Percentiles rank a stretch among this genome's conserved stretches.
These are phyloP conservation scores for Antennarius maculatus DNA, from an alignment of 2,797 vertebrate species.

Conservation along the genomic window DNA sequence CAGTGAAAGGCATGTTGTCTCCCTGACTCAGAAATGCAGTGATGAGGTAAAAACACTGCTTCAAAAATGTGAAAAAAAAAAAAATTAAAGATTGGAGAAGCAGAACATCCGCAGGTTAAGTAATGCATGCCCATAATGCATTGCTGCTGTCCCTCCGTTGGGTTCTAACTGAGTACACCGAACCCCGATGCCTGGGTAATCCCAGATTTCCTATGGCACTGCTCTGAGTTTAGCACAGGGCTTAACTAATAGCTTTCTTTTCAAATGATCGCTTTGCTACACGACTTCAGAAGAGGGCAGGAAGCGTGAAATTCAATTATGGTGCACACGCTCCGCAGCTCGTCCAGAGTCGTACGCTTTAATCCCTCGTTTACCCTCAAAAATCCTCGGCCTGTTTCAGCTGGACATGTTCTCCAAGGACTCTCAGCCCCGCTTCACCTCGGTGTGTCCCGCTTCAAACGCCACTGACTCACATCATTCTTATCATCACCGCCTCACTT, in stretches of 20 bases:
- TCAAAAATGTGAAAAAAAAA: background rate
- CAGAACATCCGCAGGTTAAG: background rate
- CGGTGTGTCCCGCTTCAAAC: conserved; percentile 17
- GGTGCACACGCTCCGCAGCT: conserved; percentile 85
- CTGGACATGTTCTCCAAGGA: conserved; percentile 31
- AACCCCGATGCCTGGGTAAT: conserved; percentile 74
- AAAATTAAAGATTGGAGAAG: background rate
- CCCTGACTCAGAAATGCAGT: background rate
- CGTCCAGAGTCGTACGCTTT: conserved; percentile 84
- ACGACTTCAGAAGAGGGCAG: conserved; percentile 93
- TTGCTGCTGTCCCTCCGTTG: conserved; percentile 52
- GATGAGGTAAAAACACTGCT: background rate
- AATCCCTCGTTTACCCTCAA: conserved; percentile 79
- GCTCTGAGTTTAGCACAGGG: conserved; percentile 70
- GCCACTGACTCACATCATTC: conserved; percentile 7
- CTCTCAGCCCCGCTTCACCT: conserved; percentile 5
- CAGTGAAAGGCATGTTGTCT: background rate
- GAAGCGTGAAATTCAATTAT: conserved; percentile 96
- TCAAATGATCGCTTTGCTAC: conserved; percentile 93
- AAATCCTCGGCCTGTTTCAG: conserved; percentile 68
- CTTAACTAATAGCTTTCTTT: conserved; percentile 87
- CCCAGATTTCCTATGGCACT: conserved; percentile 78
- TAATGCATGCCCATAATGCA: conserved; percentile 2
- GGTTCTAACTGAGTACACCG: conserved; percentile 71
- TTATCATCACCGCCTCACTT: conserved; percentile 7